Conservation (phyloP, 2,113 vertebrate species). For the Falcunculus frontatus region DNA sequence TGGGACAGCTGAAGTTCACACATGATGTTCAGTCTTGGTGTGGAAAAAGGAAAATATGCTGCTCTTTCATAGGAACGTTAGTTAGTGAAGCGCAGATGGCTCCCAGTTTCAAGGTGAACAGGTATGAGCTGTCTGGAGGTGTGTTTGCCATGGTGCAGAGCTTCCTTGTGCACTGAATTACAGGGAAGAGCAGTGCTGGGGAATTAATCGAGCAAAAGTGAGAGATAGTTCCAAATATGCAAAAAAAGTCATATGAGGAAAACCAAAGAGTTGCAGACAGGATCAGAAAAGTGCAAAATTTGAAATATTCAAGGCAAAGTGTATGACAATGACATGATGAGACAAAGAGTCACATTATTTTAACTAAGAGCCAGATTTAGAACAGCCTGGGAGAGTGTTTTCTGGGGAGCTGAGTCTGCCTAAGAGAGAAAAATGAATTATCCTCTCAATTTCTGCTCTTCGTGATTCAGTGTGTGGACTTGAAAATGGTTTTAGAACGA, state of each 20-base stretch:
- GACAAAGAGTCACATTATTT: slow-evolving; percentile 1
- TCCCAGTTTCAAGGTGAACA: background rate
- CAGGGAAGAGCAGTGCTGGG: background rate
- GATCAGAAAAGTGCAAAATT: background rate
- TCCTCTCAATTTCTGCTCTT: background rate
- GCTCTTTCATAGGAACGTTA: background rate
- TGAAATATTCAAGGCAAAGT: background rate
- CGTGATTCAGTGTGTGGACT: background rate
- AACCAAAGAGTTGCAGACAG: background rate
- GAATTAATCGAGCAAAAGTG: background rate
- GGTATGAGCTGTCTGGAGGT: background rate
- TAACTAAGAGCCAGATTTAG: slow-evolving; percentile 11
- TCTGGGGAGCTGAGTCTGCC: background rate
- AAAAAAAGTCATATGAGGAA: background rate
- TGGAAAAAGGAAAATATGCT: background rate
- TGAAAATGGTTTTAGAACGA: background rate
- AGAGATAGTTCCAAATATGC: background rate
- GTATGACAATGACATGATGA: slow-evolving; percentile 6
- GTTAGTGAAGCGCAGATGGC: background rate
- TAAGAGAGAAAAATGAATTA: slow-evolving; percentile 21
- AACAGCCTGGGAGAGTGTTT: slow-evolving; percentile 7
- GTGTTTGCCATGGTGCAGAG: background rate
- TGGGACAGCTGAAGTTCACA: background rate
- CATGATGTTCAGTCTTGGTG: too few species aligned
- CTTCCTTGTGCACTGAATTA: background rate